Percentiles rank a stretch among this genome's conserved stretches.
phyloP scores from a whole-genome alignment of 2,888 invertebrate species.

The Leucophenga maculata region DNA sequence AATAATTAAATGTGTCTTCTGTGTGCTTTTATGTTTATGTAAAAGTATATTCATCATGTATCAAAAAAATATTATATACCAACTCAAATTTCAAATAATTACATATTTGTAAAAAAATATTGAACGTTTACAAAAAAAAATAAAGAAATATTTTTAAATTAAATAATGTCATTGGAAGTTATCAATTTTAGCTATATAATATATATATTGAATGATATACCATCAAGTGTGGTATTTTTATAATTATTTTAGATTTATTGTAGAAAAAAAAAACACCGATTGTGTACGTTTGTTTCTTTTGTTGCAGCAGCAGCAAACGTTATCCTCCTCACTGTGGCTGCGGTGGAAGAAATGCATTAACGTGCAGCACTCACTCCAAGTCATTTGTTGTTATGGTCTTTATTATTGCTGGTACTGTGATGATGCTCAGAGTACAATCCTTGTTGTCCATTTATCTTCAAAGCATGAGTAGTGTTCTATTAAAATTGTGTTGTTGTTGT shows the following conservation, averaged over 20 bases:
- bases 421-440: not conserved
- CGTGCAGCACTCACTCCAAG: not conserved
- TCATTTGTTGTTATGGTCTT: not conserved
- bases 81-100: not conserved
- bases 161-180: conserved; percentile 11
- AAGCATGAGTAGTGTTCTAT: conserved; percentile 61
- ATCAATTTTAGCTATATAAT: conserved; percentile 19
- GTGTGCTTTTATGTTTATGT: not conserved
- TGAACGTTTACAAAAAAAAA: conserved; percentile 14
- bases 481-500: conserved; percentile 41
- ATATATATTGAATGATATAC: conserved; percentile 11
- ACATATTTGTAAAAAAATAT: not conserved
- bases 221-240: not conserved
- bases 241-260: not conserved
- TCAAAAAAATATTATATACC: conserved; percentile 9
- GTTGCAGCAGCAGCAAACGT: too few species aligned
- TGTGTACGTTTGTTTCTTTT: too few species aligned
- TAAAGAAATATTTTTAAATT: not conserved
- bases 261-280: too few species aligned
- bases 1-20: not conserved
- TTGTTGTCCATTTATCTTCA: not conserved
- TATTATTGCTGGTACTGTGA: not conserved
- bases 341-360: not conserved
- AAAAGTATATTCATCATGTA: conserved; percentile 10
- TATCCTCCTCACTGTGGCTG: too few species aligned